These are phyloP conservation scores for Girardinichthys multiradiatus DNA, from an alignment of 2,113 vertebrate species.

Conservation along the genomic window DNA sequence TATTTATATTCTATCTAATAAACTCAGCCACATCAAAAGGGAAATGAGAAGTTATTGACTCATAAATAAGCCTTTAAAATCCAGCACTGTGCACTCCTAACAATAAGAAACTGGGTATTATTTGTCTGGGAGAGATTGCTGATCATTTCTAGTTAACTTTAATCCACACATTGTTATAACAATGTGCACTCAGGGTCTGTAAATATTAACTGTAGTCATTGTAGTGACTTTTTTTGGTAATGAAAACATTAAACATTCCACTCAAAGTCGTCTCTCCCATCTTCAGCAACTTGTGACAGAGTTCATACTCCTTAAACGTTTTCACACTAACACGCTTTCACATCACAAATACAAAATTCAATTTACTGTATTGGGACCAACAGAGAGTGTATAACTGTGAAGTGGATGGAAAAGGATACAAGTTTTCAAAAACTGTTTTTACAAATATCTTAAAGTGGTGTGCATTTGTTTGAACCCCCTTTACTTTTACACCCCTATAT, in stretches of 20 bases:
- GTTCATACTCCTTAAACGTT: background rate
- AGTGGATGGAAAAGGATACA: background rate
- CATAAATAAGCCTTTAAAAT: background rate
- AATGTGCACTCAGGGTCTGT: background rate
- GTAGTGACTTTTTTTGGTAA: slow-evolving; percentile 30
- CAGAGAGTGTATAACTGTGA: background rate
- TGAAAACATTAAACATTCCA: slow-evolving; percentile 31
- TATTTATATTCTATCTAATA: background rate
- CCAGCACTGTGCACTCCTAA: background rate
- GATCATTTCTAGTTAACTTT: slow-evolving; percentile 22
- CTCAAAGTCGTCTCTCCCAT: background rate
- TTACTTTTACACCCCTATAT: background rate
- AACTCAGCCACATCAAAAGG: background rate
- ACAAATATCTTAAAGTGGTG: background rate
- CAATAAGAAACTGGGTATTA: background rate
- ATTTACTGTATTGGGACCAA: background rate
- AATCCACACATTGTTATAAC: slow-evolving; percentile 1
- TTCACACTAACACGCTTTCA: background rate
- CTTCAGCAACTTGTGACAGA: background rate
- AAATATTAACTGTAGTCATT: slow-evolving; percentile 16
- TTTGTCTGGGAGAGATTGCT: slow-evolving; percentile 8
- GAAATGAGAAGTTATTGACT: background rate
- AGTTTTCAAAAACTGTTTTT: background rate
- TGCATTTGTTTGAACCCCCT: background rate
- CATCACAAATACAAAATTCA: background rate